Conservation (phyloP, 2,888 invertebrate genomes). For the Athrips mouffetella region DNA sequence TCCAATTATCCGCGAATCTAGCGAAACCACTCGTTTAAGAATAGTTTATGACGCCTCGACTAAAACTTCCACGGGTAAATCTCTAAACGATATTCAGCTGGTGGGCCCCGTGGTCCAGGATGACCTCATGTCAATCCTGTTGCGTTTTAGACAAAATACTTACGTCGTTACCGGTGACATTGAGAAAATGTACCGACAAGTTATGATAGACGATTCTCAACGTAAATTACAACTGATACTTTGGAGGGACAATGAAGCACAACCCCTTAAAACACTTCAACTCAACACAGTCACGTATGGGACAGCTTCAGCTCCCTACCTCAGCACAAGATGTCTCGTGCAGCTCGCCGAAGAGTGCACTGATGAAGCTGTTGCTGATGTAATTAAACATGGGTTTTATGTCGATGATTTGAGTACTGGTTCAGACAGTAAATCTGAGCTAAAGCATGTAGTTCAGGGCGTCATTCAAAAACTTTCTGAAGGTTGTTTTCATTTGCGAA, state of each 20-base stretch:
- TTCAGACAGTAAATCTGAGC: slow-evolving; percentile 1
- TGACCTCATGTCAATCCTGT: slow-evolving; percentile 22
- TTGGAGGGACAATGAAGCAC: slow-evolving; percentile 10
- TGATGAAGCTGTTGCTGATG: slow-evolving; percentile 15
- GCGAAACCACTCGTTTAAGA: slow-evolving; percentile 12
- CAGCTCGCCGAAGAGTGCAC: slow-evolving; percentile 23
- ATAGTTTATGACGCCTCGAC: slow-evolving; percentile 5
- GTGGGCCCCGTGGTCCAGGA: slow-evolving; percentile 27
- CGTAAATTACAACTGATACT: slow-evolving; percentile 4
- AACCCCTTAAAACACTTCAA: slow-evolving; percentile 18
- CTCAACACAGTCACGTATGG: slow-evolving; percentile 36
- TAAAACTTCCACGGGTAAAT: slow-evolving; percentile 9
- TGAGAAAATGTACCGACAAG: slow-evolving; percentile 25
- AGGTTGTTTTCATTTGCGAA: slow-evolving; percentile 25
- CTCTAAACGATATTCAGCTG: slow-evolving; percentile 23
- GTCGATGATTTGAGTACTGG: slow-evolving; percentile 27
- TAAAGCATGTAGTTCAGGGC: slow-evolving; percentile 13
- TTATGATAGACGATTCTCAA: slow-evolving; percentile 10
- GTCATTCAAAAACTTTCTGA: slow-evolving; percentile 14
- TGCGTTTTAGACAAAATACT: slow-evolving; percentile 24
- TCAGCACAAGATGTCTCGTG: slow-evolving; percentile 23
- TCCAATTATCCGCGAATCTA: slow-evolving; percentile 5
- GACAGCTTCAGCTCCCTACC: slow-evolving; percentile 20
- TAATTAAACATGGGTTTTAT: slow-evolving; percentile 23
- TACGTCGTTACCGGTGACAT: slow-evolving; percentile 23